These are phyloP conservation scores for Tragelaphus imberbis DNA, from an alignment of 2,113 vertebrate species.

Conservation along the genomic window DNA sequence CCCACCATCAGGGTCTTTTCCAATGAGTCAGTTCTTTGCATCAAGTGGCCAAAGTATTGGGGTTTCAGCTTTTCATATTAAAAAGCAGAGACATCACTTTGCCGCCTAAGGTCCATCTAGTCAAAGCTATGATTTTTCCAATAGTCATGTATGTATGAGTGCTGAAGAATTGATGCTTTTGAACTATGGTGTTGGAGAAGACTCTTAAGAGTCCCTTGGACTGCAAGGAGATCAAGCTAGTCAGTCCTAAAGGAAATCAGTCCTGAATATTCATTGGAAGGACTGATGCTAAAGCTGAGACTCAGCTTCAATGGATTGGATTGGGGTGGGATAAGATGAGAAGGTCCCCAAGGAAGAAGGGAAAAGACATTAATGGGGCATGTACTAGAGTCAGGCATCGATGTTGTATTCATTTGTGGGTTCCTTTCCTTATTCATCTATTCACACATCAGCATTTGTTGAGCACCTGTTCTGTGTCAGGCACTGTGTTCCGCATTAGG, in stretches of 20 bases:
- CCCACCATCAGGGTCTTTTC: neutral
- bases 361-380: neutral
- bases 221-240: neutral
- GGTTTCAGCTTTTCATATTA: neutral
- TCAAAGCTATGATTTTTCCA: neutral
- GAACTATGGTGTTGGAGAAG: neutral
- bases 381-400: accelerated
- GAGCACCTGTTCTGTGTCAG: neutral
- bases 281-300: neutral
- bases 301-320: neutral
- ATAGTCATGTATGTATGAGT: neutral
- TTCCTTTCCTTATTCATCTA: neutral
- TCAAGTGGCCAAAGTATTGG: neutral
- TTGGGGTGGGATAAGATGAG: neutral
- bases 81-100: neutral
- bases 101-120: neutral
- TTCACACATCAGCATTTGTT: neutral
- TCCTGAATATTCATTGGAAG: neutral
- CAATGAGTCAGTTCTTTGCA: neutral
- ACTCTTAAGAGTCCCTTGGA: neutral
- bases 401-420: neutral
- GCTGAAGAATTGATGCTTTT: neutral
- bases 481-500: neutral
- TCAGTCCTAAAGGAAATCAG: neutral
- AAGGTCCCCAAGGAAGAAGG: neutral